A percentile compares a stretch with the other conserved stretches of the same genome.
Evolutionary conservation across 92 coral and sea anemone genomes (phyloP).

Genomic region (Metridium senile): DNA sequence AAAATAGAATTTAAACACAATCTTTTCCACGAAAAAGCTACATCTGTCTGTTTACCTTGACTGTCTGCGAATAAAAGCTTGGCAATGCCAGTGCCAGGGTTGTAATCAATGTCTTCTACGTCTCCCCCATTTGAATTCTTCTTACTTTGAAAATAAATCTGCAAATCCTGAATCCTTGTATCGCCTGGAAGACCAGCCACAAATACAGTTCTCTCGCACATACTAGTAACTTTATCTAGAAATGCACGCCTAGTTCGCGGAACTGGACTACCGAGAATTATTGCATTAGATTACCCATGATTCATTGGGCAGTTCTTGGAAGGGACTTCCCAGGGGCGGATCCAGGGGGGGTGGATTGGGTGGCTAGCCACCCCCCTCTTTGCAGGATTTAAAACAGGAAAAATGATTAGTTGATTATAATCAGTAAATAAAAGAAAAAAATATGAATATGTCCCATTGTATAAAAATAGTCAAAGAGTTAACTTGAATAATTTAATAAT

Average conservation of each 20-base stretch:
- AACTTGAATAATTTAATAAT: no score
- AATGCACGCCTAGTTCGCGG: neutral
- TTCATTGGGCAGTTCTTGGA: neutral
- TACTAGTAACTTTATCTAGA: neutral
- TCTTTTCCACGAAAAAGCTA: neutral
- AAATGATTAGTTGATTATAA: no score
- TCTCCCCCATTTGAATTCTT: conserved; percentile 39
- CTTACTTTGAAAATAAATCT: conserved; percentile 38
- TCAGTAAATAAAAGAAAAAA: no score
- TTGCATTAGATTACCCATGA: conserved; percentile 1
- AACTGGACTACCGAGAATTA: conserved; percentile 9
- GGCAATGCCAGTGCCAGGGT: conserved; percentile 3
- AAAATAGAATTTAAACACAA: no score
- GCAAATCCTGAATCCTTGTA: neutral
- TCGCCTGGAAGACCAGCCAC: conserved; percentile 5
- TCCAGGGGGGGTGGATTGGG: no score
- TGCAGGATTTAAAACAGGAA: no score
- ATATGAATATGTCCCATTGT: no score
- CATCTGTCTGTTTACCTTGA: neutral
- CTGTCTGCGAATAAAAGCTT: conserved; percentile 6
- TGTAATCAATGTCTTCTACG: conserved; percentile 3
- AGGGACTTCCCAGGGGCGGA: neutral
- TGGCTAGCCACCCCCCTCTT: no score
- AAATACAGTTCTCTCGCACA: conserved; percentile 19
- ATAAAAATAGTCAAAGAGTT: no score